phyloP scores from a whole-genome alignment of 2,113 vertebrate genomes.

The Nycticorax nycticorax region DNA sequence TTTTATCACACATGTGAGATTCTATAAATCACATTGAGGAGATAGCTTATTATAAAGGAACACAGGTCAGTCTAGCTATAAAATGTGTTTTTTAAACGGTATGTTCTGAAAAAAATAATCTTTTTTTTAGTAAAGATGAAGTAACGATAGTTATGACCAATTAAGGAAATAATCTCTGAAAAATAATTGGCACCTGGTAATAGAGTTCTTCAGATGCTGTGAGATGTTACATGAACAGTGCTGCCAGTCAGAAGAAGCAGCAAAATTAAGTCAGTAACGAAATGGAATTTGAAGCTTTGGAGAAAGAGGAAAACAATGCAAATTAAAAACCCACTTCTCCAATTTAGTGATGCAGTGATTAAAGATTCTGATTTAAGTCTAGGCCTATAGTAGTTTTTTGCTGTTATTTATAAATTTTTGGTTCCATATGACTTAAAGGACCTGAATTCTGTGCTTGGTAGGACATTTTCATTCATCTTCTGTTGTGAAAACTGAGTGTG shows the following conservation, averaged over 20 bases:
- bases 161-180: background rate
- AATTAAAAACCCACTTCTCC: background rate
- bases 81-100: background rate
- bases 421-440: background rate
- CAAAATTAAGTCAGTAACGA: background rate
- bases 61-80: background rate
- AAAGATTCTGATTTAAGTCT: background rate
- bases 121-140: background rate
- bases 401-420: background rate
- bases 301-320: background rate
- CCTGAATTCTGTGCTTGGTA: background rate
- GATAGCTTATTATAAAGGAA: background rate
- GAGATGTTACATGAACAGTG: background rate
- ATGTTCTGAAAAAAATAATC: background rate
- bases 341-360: background rate
- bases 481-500: background rate
- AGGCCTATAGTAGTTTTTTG: background rate
- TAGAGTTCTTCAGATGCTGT: background rate
- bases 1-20: background rate
- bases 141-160: background rate
- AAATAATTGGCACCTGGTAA: background rate
- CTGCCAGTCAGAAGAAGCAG: background rate
- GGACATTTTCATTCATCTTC: background rate
- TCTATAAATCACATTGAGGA: background rate
- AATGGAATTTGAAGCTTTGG: background rate